Base-by-base conservation (phyloP, 2,888 invertebrate genomes). In the Oligia fasciuncula region DNA sequence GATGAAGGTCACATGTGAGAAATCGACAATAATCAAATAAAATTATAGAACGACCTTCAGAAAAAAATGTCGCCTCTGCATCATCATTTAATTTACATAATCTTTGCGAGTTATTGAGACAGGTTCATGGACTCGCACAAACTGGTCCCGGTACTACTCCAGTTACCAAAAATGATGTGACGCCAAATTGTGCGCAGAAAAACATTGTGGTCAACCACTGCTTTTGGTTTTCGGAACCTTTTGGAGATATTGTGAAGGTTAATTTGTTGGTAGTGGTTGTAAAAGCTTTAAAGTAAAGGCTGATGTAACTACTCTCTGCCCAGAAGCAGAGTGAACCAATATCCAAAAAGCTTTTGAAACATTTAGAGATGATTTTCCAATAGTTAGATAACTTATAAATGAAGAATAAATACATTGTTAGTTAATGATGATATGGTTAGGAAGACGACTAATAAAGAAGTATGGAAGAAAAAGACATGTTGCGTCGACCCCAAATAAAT, bases 91-190 rank as follows among this genome's bases (percentile, higher is more conserved):
- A n/a, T 54, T 19, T n/a, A 19, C 57, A 67, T 91, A 87, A 84
- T 93, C 92, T 92, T 88, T 91, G 91, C 49, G 69, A 80, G 84
- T 88, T 92, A 91, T 92, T 92, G 90, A 88, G 87, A 92, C 93
- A 91, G 93, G 93, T 93, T 94, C 91, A 92, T 91, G 90, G 91
- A 91, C 91, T 89, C 92, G 89, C 88, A 92, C 89, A 93, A 94
- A 93, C 94, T 90, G 93, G 93, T 94, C 90, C 6, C 76, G 85
- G 69, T 86, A 54, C 81, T 62, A 80, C 85, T 87, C 90, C 90
- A 90, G 91, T 93, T 90, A 92, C 90, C 92, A 77, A 92, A 91
- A 93, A 19, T 92, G 90, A 93, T 91, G 92, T 92, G 92, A 62
- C 89, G 87, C 90, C 90, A 90, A 92, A 92, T 90, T 89, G 86